Conservation (phyloP, 2,113 vertebrate genomes). For the Ia io region DNA sequence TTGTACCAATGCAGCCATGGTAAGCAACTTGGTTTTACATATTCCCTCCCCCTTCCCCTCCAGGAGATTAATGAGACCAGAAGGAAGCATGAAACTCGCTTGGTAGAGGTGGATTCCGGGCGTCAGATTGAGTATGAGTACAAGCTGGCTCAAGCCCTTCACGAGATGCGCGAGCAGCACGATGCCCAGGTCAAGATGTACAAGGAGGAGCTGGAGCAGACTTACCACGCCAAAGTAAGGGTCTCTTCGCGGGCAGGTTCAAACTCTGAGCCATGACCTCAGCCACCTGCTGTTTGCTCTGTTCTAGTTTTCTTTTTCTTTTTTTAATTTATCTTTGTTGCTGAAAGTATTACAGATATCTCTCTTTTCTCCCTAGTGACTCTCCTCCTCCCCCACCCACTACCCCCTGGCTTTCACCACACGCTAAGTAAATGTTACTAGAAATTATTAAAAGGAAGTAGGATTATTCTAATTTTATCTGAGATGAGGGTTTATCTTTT, state of each 20-base stretch:
- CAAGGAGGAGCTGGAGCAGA: slow-evolving; percentile 88
- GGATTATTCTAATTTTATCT: background rate
- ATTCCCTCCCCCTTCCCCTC: background rate
- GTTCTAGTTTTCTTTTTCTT: background rate
- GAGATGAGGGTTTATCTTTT: background rate
- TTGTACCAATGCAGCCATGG: background rate
- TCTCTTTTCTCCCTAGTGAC: too few relatives aligned
- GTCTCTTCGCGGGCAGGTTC: background rate
- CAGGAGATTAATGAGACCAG: slow-evolving; percentile 91
- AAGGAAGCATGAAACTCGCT: slow-evolving; percentile 83
- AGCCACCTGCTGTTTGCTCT: background rate
- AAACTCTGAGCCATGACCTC: fast-evolving
- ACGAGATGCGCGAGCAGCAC: slow-evolving; percentile 89
- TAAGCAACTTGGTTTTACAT: background rate
- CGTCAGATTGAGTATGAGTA: slow-evolving; percentile 87
- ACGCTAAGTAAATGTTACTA: background rate
- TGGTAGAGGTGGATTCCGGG: slow-evolving; percentile 90
- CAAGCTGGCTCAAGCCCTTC: slow-evolving; percentile 88
- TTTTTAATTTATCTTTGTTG: background rate
- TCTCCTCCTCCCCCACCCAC: background rate
- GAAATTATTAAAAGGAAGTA: background rate
- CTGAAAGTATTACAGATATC: too few relatives aligned
- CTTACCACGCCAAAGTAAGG: slow-evolving; percentile 87
- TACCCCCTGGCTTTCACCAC: too few relatives aligned
- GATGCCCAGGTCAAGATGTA: slow-evolving; percentile 88